Conservation (phyloP, 1,140 invertebrate species). For the Drosophila sproati region DNA sequence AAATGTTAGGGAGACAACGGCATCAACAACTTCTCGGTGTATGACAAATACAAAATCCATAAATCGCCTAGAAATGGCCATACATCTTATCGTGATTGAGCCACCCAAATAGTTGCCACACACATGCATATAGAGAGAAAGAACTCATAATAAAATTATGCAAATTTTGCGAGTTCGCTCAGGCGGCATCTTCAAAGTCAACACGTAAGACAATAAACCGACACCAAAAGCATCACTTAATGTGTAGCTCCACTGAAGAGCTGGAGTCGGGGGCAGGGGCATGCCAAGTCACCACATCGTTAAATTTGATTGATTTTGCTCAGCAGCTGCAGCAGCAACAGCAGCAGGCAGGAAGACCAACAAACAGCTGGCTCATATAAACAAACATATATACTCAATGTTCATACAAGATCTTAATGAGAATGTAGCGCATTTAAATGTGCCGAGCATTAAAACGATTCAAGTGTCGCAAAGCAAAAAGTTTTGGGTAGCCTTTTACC, state of each 20-base stretch:
- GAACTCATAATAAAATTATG: conserved; percentile 81
- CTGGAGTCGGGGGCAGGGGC: conserved; percentile 9
- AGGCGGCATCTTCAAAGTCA: conserved; percentile 64
- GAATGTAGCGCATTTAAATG: conserved; percentile 79
- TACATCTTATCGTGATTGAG: conserved; percentile 69
- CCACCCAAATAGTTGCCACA: conserved; percentile 75
- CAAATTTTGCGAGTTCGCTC: conserved; percentile 68
- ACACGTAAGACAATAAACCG: conserved; percentile 54
- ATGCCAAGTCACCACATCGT: conserved; percentile 64
- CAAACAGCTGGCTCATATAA: conserved; percentile 39
- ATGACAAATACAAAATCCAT: conserved; percentile 61
- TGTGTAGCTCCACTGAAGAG: conserved; percentile 15
- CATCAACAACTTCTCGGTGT: conserved; percentile 60
- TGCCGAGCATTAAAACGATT: conserved; percentile 55
- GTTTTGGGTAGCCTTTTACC: conserved; percentile 36
- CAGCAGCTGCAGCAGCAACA: conserved; percentile 13
- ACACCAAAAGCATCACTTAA: conserved; percentile 37
- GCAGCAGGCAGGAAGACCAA: conserved; percentile 60
- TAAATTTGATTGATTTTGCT: conserved; percentile 79
- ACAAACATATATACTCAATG: conserved; percentile 7
- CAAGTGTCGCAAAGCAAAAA: conserved; percentile 40
- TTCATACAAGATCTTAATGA: conserved; percentile 59
- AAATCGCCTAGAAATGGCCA: conserved; percentile 58
- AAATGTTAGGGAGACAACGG: conserved; percentile 39
- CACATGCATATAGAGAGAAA: conserved; percentile 49